Percentiles rank a stretch among this genome's conserved stretches.
Conservation (phyloP, 2,888 invertebrate genomes). For the Linnaemya vulpina region DNA sequence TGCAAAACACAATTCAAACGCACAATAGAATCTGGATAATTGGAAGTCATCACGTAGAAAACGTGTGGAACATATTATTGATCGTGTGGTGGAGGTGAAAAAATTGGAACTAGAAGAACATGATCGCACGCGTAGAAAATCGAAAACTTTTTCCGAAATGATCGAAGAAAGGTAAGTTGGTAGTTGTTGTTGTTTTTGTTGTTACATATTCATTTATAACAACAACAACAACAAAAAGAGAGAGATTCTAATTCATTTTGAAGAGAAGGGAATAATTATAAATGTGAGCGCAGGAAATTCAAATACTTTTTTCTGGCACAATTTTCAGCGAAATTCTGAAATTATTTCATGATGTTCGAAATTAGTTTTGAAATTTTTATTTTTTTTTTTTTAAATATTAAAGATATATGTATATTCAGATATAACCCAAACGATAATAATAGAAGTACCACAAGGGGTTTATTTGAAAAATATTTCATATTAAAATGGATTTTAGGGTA, state of each 20-base stretch:
- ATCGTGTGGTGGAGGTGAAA: conserved; percentile 94
- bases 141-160: conserved; percentile 97
- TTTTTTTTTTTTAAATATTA: no score
- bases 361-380: no score
- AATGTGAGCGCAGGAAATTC: background rate
- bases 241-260: background rate
- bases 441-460: no score
- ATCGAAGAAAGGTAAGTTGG: conserved; percentile 90
- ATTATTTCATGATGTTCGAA: no score
- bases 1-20: conserved; percentile 64
- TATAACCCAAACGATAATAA: no score
- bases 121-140: conserved; percentile 89
- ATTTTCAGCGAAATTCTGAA: no score
- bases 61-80: conserved; percentile 95
- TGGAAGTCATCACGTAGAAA: conserved; percentile 97
- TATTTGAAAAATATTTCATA: no score
- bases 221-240: background rate
- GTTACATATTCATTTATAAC: conserved; percentile 1
- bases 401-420: no score
- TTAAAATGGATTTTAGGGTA: no score
- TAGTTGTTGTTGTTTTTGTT: background rate
- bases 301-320: no score
- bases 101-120: conserved; percentile 91
- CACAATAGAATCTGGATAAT: conserved; percentile 91
- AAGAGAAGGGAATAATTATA: background rate